Evolutionary conservation across 2,888 invertebrate genomes (phyloP).

Genomic region (Melanophora roralis): DNA sequence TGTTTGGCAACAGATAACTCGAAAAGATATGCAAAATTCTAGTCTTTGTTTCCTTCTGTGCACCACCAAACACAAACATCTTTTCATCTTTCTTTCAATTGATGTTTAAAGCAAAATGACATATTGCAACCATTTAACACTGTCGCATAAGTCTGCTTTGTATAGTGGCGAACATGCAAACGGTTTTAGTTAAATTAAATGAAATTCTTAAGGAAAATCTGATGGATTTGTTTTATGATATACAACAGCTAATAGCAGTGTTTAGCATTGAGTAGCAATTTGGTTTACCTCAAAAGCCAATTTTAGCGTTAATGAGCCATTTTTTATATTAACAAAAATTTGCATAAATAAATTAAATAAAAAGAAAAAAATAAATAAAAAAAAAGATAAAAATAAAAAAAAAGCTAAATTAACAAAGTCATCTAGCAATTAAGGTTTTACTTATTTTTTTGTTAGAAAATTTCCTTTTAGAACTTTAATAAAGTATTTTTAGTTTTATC

Average conservation of each 20-base stretch:
- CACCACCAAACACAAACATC: conserved; percentile 55
- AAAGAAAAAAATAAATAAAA: too few relatives aligned
- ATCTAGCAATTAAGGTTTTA: conserved; percentile 1
- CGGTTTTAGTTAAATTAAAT: conserved; percentile 52
- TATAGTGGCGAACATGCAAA: conserved; percentile 22
- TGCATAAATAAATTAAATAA: neutral
- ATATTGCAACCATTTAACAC: conserved; percentile 76
- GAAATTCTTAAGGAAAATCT: conserved; percentile 38
- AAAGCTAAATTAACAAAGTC: neutral
- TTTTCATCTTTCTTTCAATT: conserved; percentile 33
- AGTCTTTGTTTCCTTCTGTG: conserved; percentile 40
- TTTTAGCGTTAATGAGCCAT: conserved; percentile 44
- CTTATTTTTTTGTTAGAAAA: neutral
- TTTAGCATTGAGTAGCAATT: too few relatives aligned
- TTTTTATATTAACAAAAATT: conserved; percentile 23
- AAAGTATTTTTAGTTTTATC: neutral
- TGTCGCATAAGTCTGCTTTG: conserved; percentile 66
- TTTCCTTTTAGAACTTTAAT: neutral
- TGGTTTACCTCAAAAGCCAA: conserved; percentile 52
- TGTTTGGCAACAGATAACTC: conserved; percentile 49
- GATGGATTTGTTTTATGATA: conserved; percentile 50
- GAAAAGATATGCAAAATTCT: conserved; percentile 59
- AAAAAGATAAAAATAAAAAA: too few relatives aligned
- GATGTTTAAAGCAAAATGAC: conserved; percentile 68
- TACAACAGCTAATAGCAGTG: neutral